Evolutionary conservation across 2,888 invertebrate species (phyloP), one percentile per base, ranked within the genome.

Genomic region (Ochlodes sylvanus): DNA sequence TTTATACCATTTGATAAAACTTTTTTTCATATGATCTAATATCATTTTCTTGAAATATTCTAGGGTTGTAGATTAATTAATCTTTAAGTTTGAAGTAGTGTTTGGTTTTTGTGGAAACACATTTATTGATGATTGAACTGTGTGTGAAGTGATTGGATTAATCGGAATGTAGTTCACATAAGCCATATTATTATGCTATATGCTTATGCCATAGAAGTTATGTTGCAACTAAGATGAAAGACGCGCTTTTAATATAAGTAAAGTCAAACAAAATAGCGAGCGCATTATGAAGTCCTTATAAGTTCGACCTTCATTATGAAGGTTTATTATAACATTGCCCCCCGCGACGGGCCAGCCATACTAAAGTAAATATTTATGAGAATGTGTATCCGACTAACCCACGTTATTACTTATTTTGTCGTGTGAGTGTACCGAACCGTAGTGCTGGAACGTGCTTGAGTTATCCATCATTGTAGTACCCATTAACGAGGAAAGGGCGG

Each of bases 391-490:
- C n/a, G n/a, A n/a, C n/a, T n/a, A n/a, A n/a, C 50, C 19, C 10
- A 50, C 7, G 15, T 38, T 17, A 47, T 47, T 56, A 64, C 47
- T 34, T 27, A 34, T 19, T 56, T 64, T 34, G 17, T 32, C 44
- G 47, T 44, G 56, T 63, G 64, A 47, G 47, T 64, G 47, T 64
- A 58, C 38, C 44, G 41, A 65, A 27, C 57, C 65, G 57, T 58
- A 65, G 73, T 70, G 73, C 76, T 76, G 78, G 76, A 79, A 81
- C 82, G 79, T 80, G 81, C 78, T 81, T 77, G 73, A 76, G 81
- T 80, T 77, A 90, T 90, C 89, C 87, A 89, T 90, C 90, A 91
- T 87, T 83, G 81, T 76, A 81, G 79, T 77, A 79, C 82, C 86
- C 84, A 88, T 89, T 90, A 90, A 77, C 79, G 78, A 82, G 77